Percentiles rank a stretch among this genome's conserved stretches.
phyloP scores from a whole-genome alignment of 2,797 vertebrate species.

The Mionectes olivaceus region DNA sequence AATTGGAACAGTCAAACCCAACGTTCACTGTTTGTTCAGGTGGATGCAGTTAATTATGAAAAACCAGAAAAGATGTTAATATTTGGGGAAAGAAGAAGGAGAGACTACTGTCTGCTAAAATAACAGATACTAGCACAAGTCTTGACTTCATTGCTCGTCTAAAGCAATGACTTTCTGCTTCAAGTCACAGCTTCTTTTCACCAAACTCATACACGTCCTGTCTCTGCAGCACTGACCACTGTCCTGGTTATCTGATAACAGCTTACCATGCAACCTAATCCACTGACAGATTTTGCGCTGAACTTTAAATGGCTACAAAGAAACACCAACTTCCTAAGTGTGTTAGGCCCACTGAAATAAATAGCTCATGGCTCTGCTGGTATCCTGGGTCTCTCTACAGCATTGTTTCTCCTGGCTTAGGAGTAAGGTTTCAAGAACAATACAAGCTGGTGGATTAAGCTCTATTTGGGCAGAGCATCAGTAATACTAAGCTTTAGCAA shows the following conservation, averaged over 20 bases:
- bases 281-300: neutral
- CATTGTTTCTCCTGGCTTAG: constrained; percentile 30
- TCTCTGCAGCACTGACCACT: neutral
- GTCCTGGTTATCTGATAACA: neutral
- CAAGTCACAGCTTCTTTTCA: neutral
- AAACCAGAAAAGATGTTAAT: neutral
- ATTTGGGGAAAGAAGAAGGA: neutral
- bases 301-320: constrained; percentile 12
- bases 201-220: neutral
- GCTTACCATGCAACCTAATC: neutral
- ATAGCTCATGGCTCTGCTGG: constrained; percentile 7
- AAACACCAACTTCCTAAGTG: neutral
- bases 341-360: constrained; percentile 20
- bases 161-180: constrained; percentile 19
- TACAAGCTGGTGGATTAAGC: neutral
- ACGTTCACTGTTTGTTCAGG: neutral
- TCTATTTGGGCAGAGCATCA: neutral
- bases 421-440: constrained; percentile 38
- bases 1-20: neutral
- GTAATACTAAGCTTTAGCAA: neutral
- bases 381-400: neutral
- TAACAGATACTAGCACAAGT: neutral
- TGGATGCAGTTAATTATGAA: neutral
- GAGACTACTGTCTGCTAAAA: neutral
- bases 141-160: neutral